phyloP scores from a whole-genome alignment of 1,140 invertebrate species.

The Euborellia annulipes region DNA sequence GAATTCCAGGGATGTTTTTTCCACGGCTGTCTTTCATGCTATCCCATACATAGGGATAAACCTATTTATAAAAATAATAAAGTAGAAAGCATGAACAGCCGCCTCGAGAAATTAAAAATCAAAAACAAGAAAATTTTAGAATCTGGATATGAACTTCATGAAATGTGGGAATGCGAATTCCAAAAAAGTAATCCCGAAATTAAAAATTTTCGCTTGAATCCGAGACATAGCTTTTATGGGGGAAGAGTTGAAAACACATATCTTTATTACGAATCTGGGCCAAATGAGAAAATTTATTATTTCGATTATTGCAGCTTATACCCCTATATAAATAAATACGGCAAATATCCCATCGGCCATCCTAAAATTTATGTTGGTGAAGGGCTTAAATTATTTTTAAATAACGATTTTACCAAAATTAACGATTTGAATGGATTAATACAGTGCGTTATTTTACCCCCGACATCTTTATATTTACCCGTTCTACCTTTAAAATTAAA shows the following conservation, averaged over 20 bases:
- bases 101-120: constrained; percentile 2
- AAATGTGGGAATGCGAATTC: not conserved
- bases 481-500: too few species aligned
- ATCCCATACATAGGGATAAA: constrained; percentile 1
- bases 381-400: too few species aligned
- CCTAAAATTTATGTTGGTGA: not conserved
- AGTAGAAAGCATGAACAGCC: not conserved
- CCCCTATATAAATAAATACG: not conserved
- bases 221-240: not conserved
- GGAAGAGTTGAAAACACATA: not conserved
- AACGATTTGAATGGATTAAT: too few species aligned
- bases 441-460: too few species aligned
- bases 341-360: not conserved
- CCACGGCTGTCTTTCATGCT: constrained; percentile 9
- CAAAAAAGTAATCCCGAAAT: not conserved
- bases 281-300: not conserved
- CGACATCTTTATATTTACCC: too few species aligned
- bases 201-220: not conserved
- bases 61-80: constrained; percentile 4
- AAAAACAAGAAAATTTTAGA: not conserved
- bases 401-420: too few species aligned
- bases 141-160: not conserved
- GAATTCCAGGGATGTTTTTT: constrained; percentile 9
- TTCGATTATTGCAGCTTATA: not conserved
- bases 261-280: not conserved